A percentile compares a stretch with the other conserved stretches of the same genome.
These are phyloP conservation scores for sheep (Ovis aries) DNA, from an alignment of 2,113 vertebrate genomes.

Conservation along the genomic window ARS-UI_Ramb_v3.0 NC_056054.1:56400001-56400500, in stretches of 20 bases:
- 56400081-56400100: conserved; percentile 48
- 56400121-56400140: conserved; percentile 42
- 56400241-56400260: not conserved
- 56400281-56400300: not conserved
- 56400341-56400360: not conserved
- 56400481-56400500: not conserved
- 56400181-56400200: conserved; percentile 7
- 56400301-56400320: not conserved
- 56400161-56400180: conserved; percentile 45
- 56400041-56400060: not conserved
- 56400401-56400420: not conserved
- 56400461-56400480: not conserved
- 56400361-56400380: not conserved
- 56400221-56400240: not conserved
- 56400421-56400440: not conserved
- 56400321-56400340: not conserved
- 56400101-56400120: conserved; percentile 42
- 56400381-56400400: not conserved
- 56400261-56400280: not conserved
- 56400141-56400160: conserved; percentile 45
- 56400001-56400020: conserved; percentile 31
- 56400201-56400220: not conserved
- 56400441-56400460: not conserved
- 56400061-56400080: conserved; percentile 5
- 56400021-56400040: conserved; percentile 49